These are phyloP conservation scores for Crotalus horridus DNA, from an alignment of 2,113 vertebrate species.

Conservation along the genomic window DNA sequence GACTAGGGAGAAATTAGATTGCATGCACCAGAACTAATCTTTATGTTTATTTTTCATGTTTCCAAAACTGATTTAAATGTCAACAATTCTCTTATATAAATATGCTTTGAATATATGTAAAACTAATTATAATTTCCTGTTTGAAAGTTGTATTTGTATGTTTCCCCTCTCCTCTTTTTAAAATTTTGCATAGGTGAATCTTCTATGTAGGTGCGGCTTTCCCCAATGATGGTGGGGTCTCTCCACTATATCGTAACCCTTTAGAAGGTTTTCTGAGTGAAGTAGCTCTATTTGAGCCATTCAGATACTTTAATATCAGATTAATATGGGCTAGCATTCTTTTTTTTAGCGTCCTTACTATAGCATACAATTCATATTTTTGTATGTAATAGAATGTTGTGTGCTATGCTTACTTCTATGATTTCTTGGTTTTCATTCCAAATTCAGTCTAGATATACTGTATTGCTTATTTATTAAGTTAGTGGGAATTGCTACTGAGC, in stretches of 20 bases:
- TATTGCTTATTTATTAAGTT: slow-evolving; percentile 13
- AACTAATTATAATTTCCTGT: background rate
- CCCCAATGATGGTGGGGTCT: background rate
- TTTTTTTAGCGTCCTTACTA: background rate
- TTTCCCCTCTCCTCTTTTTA: background rate
- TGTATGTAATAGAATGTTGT: slow-evolving; percentile 30
- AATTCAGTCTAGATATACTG: background rate
- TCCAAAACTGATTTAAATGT: background rate
- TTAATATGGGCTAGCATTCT: background rate
- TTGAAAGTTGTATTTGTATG: background rate
- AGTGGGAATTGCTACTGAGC: background rate
- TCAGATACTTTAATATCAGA: background rate
- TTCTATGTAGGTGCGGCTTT: background rate
- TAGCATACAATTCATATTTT: background rate
- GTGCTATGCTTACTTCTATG: slow-evolving; percentile 32
- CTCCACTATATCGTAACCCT: background rate
- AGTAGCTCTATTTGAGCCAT: too few relatives aligned
- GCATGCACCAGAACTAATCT: background rate
- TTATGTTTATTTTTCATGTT: background rate
- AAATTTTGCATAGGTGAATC: background rate
- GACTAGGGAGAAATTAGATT: background rate
- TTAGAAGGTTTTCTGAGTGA: background rate
- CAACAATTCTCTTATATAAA: background rate
- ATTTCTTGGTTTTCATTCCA: background rate
- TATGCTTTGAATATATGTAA: background rate